Percentiles rank a stretch among this genome's conserved stretches.
These are phyloP conservation scores for Felis catus DNA, from an alignment of 2,113 vertebrate species.

Conservation along the genomic window DNA sequence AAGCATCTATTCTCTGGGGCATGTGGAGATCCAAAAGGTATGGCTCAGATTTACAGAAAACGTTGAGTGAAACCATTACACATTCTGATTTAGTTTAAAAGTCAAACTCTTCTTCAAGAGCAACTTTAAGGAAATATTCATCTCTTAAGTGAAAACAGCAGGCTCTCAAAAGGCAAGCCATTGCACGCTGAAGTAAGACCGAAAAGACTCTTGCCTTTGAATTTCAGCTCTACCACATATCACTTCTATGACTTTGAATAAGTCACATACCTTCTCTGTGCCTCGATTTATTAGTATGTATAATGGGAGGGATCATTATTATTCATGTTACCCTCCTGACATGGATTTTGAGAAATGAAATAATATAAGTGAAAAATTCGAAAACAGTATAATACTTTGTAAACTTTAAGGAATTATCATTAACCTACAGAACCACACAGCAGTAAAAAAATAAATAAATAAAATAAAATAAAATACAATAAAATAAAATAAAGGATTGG, in stretches of 20 bases:
- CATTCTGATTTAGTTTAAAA: slow-evolving; percentile 24
- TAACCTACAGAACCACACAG: not conserved
- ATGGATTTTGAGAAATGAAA: not conserved
- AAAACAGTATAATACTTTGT: not conserved
- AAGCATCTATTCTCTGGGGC: not conserved
- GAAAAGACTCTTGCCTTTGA: not conserved
- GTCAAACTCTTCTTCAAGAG: not conserved
- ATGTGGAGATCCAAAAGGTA: not conserved
- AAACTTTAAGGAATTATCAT: not conserved
- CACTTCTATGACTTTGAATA: not conserved
- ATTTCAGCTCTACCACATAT: not conserved
- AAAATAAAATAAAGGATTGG: not conserved
- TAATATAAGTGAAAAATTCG: not conserved
- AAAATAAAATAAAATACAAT: not conserved
- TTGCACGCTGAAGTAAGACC: not conserved
- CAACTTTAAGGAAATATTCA: not conserved
- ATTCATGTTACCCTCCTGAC: not conserved
- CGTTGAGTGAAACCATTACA: not conserved
- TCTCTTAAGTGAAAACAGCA: not conserved
- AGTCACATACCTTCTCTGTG: not conserved
- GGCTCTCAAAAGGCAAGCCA: not conserved
- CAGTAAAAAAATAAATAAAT: not conserved
- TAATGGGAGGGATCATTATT: not conserved
- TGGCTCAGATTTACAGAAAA: slow-evolving; percentile 22
- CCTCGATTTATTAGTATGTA: not conserved